Conservation (phyloP, 2,888 invertebrate species). For the Diplazon laetatorius region DNA sequence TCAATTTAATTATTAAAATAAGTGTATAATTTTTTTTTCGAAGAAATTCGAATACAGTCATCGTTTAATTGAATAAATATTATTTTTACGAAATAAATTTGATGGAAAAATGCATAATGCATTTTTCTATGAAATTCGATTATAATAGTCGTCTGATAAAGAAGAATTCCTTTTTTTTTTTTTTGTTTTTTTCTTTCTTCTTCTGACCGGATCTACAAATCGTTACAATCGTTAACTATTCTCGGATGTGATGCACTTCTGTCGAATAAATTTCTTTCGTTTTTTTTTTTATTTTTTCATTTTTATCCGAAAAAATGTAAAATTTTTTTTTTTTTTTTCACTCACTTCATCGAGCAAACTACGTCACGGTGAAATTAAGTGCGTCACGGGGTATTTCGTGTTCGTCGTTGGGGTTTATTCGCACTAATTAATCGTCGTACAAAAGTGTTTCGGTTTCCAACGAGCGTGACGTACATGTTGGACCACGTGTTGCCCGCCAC, state of each 20-base stretch:
- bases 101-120: too few species aligned
- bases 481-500: conserved; percentile 25
- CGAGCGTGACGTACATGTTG: background rate
- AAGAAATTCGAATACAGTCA: too few species aligned
- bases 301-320: background rate
- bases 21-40: too few species aligned
- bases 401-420: background rate
- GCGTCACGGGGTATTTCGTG: background rate
- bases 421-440: conserved; percentile 12
- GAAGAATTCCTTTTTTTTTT: too few species aligned
- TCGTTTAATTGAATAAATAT: too few species aligned
- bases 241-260: background rate
- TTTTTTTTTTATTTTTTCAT: too few species aligned
- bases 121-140: too few species aligned
- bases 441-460: background rate
- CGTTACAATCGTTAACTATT: background rate
- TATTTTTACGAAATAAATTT: too few species aligned
- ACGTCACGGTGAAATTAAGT: conserved; percentile 1
- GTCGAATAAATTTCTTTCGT: background rate
- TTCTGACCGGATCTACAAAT: background rate
- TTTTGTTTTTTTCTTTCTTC: background rate
- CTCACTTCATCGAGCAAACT: background rate
- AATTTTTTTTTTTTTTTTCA: too few species aligned
- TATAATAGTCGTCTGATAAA: too few species aligned
- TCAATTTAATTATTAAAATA: too few species aligned